phyloP scores from a whole-genome alignment of 2,888 invertebrate species.

The Carterocephalus palaemon region DNA sequence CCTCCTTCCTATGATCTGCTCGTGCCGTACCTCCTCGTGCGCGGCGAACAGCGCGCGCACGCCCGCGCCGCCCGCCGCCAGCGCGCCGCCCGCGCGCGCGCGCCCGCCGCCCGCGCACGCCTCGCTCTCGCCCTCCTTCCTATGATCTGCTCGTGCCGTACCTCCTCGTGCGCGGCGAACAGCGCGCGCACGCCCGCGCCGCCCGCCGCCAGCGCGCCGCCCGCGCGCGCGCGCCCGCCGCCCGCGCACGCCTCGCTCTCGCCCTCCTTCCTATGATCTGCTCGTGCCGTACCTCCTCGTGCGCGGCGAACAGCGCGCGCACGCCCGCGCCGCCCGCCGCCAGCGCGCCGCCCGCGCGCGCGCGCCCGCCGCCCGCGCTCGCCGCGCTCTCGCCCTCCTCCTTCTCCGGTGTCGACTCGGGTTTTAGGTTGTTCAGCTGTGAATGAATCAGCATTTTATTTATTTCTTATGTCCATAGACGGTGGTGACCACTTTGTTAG shows the following conservation, averaged over 20 bases:
- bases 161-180: conserved; percentile 53
- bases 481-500: too few species aligned
- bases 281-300: conserved; percentile 48
- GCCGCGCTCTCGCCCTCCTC: conserved; percentile 45
- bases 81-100: conserved; percentile 51
- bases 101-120: conserved; percentile 46
- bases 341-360: not conserved
- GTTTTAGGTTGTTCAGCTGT: conserved; percentile 27
- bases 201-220: conserved; percentile 53
- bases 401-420: conserved; percentile 23
- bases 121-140: too few species aligned
- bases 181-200: conserved; percentile 55
- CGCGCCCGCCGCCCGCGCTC: conserved; percentile 24
- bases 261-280: too few species aligned
- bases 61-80: conserved; percentile 53
- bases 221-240: too few species aligned
- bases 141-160: conserved; percentile 36
- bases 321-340: not conserved
- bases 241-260: too few species aligned
- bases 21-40: conserved; percentile 51
- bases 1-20: too few species aligned
- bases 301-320: conserved; percentile 37
- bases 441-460: too few species aligned
- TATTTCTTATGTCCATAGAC: too few species aligned
- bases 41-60: conserved; percentile 54